A percentile compares a stretch with the other conserved stretches of the same genome.
Evolutionary conservation across 2,888 invertebrate species (phyloP).

Genomic region (Adelognathus sp.): DNA sequence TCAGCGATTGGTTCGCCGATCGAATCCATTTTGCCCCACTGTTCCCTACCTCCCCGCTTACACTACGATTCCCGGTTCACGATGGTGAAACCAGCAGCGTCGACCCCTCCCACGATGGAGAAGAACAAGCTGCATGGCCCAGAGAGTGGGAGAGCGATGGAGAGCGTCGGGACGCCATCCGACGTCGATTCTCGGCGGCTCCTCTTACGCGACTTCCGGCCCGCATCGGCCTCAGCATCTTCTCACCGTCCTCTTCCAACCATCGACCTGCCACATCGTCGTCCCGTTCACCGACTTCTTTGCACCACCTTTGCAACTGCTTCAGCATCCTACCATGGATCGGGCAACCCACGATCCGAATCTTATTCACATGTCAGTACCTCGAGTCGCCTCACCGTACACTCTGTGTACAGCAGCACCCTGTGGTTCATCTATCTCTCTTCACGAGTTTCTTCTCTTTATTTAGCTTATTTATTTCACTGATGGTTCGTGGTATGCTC

Average conservation of each 20-base stretch:
- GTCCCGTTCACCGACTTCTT: not conserved
- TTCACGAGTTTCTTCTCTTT: slow-evolving; percentile 1
- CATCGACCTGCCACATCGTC: not conserved
- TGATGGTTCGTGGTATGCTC: not conserved
- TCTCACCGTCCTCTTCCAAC: not conserved
- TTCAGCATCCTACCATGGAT: slow-evolving; percentile 17
- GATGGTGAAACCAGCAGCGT: slow-evolving; percentile 51
- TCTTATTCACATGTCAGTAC: slow-evolving; percentile 69
- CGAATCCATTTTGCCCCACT: too few species aligned
- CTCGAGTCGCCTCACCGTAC: slow-evolving; percentile 54
- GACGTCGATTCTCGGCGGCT: slow-evolving; percentile 58
- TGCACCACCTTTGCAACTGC: not conserved
- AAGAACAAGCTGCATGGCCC: not conserved
- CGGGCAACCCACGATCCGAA: slow-evolving; percentile 61
- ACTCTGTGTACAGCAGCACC: slow-evolving; percentile 28
- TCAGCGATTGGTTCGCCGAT: too few species aligned
- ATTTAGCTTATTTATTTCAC: not conserved
- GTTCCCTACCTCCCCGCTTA: slow-evolving; percentile 12
- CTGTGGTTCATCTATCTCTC: not conserved
- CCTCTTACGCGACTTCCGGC: slow-evolving; percentile 60
- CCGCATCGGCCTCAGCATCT: slow-evolving; percentile 22
- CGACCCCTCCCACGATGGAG: slow-evolving; percentile 29
- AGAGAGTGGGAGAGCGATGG: slow-evolving; percentile 38
- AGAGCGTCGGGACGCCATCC: slow-evolving; percentile 56
- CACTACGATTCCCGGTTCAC: slow-evolving; percentile 54